A percentile compares a stretch with the other conserved stretches of the same genome.
Evolutionary conservation across 2,797 vertebrate species (phyloP).

Genomic region (Sebastes nivosus): DNA sequence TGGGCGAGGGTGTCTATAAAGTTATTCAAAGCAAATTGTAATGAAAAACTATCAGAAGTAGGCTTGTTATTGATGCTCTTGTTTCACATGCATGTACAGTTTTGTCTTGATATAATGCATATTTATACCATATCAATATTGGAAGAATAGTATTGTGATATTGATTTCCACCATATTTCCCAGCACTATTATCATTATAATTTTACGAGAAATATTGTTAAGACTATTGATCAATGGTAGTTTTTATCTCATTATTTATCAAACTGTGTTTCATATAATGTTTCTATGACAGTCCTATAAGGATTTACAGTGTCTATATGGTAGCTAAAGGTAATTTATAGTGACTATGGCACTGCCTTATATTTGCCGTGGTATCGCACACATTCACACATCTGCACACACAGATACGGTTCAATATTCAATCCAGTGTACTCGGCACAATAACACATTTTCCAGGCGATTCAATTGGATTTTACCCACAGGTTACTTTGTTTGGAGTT

Average conservation of each 20-base stretch:
- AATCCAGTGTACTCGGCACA: neutral
- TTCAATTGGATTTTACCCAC: conserved; percentile 48
- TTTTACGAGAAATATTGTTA: neutral
- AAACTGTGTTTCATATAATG: neutral
- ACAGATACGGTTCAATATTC: neutral
- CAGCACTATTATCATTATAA: neutral
- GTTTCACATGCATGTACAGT: neutral
- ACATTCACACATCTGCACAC: neutral
- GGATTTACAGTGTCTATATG: neutral
- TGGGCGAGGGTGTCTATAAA: neutral
- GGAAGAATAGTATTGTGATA: neutral
- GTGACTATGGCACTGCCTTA: neutral
- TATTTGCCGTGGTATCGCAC: neutral
- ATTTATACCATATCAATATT: neutral
- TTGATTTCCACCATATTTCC: neutral
- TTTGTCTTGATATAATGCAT: neutral
- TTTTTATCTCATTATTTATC: neutral
- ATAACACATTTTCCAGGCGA: conserved; percentile 8
- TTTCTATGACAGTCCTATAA: neutral
- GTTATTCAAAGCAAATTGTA: neutral
- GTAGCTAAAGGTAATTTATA: neutral
- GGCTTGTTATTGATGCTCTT: neutral
- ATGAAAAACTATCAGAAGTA: neutral
- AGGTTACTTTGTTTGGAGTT: conserved; percentile 44
- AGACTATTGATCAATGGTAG: neutral